Evolutionary conservation across 2,888 invertebrate genomes (phyloP), one percentile per base, ranked within the genome.

Genomic region (Odontocolon sp.): DNA sequence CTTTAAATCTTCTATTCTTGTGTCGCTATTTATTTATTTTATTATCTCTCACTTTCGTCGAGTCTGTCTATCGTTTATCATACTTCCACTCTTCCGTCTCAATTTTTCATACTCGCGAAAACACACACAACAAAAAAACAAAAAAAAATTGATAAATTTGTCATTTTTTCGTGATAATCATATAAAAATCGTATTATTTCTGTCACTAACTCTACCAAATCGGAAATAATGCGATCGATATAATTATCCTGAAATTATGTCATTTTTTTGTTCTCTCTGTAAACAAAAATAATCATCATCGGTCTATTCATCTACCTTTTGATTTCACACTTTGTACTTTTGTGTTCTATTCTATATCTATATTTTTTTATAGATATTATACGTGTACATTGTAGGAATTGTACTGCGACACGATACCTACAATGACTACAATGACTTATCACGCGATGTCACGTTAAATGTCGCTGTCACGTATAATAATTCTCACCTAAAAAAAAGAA

Each of bases 371-470:
- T 18, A 26, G 31, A 40, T 38, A 59, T 28, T 26, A 8, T 61
- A 59, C 40, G 59, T 59, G 59, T 59, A 16, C 33, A 45, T 66
- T 63, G 75, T 75, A 36, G 69, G 69, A 54, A 64, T 75, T 57
- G 69, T 75, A 69, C 75, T 75, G 56, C 69, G 75, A 75, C 69
- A 75, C 69, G 50, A 38, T 75, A 75, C 63, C 69, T 69, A 63
- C 63, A 64, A 47, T 23, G 23, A 47, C 63, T 63, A 8, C 45
- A 18, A 47, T n/a, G n/a, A n/a, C n/a, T n/a, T 36, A 47, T 63
- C 63, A 47, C 47, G 63, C 21, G n/a, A n/a, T n/a, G n/a, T 47
- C 45, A 31, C 61, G 31, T 45, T 36, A 16, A n/a, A 31, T 61
- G 42, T 45, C 16, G 28, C 28, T 61, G 26, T 59, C 42, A 31